phyloP scores from a whole-genome alignment of 2,888 invertebrate species.

The Eurois occulta region DNA sequence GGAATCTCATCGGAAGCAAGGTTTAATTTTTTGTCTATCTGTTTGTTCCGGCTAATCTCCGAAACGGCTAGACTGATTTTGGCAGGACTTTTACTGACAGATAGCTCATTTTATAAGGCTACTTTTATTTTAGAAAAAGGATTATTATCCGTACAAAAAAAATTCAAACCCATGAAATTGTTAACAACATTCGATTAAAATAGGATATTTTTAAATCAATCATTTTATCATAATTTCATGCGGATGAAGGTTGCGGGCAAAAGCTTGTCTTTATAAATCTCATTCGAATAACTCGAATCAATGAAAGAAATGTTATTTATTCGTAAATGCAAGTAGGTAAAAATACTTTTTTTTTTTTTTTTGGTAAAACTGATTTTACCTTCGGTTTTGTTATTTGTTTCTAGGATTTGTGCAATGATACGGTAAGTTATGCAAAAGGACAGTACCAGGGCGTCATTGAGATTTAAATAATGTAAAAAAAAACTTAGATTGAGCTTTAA shows the following conservation, averaged over 20 bases:
- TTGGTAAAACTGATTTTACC: background rate
- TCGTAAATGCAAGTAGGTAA: background rate
- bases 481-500: background rate
- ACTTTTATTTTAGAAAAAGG: too few species aligned
- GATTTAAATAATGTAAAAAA: background rate
- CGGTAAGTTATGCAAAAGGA: constrained; percentile 12
- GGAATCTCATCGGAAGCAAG: background rate
- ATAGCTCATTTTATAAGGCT: too few species aligned
- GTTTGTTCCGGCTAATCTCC: too few species aligned
- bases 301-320: background rate
- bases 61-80: too few species aligned
- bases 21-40: background rate
- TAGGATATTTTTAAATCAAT: too few species aligned
- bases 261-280: background rate
- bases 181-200: too few species aligned
- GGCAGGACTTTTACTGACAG: too few species aligned
- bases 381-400: constrained; percentile 3
- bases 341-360: too few species aligned
- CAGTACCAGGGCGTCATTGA: background rate
- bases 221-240: too few species aligned
- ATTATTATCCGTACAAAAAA: too few species aligned
- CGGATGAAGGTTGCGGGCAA: too few species aligned
- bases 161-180: too few species aligned
- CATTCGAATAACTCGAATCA: background rate
- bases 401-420: background rate